Evolutionary conservation across 1,140 invertebrate genomes (phyloP).

Genomic region (Ceratoteleas bidentatus): DNA sequence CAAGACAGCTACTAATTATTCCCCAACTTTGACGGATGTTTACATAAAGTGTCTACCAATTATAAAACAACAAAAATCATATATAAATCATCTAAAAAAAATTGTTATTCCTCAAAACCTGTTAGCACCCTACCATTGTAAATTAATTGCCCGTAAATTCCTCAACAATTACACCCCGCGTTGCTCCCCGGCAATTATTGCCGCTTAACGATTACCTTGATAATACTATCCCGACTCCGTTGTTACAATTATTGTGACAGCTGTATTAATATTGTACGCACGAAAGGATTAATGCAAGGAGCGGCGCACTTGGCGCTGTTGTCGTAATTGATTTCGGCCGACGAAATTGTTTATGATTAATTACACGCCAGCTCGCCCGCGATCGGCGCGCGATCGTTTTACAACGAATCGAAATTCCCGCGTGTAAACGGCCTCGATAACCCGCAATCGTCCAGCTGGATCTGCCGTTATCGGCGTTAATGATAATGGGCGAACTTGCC

Average conservation of each 20-base stretch:
- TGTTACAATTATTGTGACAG: neutral
- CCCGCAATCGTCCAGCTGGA: neutral
- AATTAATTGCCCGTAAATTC: too few relatives aligned
- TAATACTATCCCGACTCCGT: neutral
- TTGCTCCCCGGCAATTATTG: too few relatives aligned
- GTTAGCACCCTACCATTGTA: too few relatives aligned
- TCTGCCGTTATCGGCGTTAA: slow-evolving; percentile 16
- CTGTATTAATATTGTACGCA: neutral
- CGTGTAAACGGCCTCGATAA: neutral
- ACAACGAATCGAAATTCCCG: neutral
- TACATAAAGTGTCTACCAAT: too few relatives aligned
- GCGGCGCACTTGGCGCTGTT: neutral
- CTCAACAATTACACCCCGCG: too few relatives aligned
- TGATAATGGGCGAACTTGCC: slow-evolving; percentile 17
- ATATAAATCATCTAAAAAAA: too few relatives aligned
- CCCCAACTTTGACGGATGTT: too few relatives aligned
- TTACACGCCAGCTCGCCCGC: neutral
- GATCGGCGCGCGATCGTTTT: neutral
- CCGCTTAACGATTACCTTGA: neutral
- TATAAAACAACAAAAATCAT: too few relatives aligned
- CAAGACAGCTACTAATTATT: too few relatives aligned
- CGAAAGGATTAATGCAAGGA: neutral
- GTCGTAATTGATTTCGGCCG: neutral
- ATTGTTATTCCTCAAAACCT: too few relatives aligned
- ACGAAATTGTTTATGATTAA: neutral